Percentiles rank a stretch among this genome's conserved stretches.
phyloP scores from a whole-genome alignment of 2,888 invertebrate species.

The Acanthococcus lagerstroemiae region DNA sequence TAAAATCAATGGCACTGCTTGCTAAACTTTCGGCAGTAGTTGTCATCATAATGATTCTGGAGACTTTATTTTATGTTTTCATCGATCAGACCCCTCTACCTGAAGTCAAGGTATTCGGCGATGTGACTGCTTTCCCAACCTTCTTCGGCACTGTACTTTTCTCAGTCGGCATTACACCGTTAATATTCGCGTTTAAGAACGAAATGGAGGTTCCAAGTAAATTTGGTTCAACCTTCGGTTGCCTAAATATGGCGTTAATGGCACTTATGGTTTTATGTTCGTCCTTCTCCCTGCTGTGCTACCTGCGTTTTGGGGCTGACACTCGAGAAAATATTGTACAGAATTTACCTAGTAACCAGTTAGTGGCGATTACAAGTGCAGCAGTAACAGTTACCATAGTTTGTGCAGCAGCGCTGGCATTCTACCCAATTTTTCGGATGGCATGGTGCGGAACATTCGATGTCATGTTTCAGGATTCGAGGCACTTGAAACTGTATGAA shows the following conservation, averaged over 20 bases:
- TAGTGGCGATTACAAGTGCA: background rate
- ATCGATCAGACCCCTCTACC: background rate
- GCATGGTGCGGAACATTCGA: background rate
- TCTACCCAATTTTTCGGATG: background rate
- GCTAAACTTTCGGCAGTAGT: background rate
- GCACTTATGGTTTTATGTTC: background rate
- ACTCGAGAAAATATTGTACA: background rate
- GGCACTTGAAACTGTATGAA: background rate
- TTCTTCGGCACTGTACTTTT: background rate
- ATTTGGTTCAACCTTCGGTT: background rate
- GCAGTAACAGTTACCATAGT: background rate
- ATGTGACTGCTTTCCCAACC: background rate
- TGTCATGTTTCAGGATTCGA: background rate
- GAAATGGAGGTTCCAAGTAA: background rate
- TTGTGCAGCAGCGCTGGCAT: background rate
- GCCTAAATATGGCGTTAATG: background rate
- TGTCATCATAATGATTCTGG: background rate
- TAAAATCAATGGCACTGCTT: background rate
- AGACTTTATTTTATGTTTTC: background rate
- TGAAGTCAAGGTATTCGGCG: background rate
- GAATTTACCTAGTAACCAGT: background rate
- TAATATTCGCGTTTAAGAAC: background rate
- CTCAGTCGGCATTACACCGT: background rate
- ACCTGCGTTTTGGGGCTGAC: background rate
- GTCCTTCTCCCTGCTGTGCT: background rate